A percentile compares a stretch with the other conserved stretches of the same genome.
phyloP scores from a whole-genome alignment of 2,888 invertebrate species.

The Theodoxus fluviatilis region DNA sequence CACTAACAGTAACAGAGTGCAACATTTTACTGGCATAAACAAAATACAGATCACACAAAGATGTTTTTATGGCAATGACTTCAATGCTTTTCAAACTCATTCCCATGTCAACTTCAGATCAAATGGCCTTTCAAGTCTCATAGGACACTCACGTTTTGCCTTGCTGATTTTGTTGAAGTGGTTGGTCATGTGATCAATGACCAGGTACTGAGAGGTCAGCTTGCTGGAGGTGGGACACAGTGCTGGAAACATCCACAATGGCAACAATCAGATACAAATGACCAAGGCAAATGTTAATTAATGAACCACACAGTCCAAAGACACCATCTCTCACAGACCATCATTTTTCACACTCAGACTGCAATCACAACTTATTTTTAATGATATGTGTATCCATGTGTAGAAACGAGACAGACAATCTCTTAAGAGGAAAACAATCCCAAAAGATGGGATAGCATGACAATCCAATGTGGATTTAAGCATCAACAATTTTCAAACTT shows the following conservation, averaged over 20 bases:
- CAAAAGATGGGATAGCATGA: no score
- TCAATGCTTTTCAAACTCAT: no score
- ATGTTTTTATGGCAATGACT: no score
- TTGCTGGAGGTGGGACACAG: slow-evolving; percentile 59
- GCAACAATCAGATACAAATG: background rate
- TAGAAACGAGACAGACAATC: background rate
- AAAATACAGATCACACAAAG: no score
- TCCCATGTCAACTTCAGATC: no score
- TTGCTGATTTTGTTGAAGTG: slow-evolving; percentile 61
- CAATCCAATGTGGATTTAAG: no score
- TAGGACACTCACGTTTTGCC: slow-evolving; percentile 56
- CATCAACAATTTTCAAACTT: no score
- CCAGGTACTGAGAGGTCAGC: slow-evolving; percentile 59
- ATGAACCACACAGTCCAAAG: background rate
- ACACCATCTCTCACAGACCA: background rate
- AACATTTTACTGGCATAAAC: no score
- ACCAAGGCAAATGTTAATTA: background rate
- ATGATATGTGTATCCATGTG: background rate
- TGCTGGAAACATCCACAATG: slow-evolving; percentile 41
- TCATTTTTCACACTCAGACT: background rate
- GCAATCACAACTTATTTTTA: background rate
- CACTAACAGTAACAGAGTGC: no score
- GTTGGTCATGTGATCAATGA: slow-evolving; percentile 61
- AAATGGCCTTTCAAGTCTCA: no score
- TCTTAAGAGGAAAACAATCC: no score